A percentile compares a stretch with the other conserved stretches of the same genome.
Evolutionary conservation across 37 sponge, comb jelly and placozoan species (phyloP).

Genomic region (Beroe forskalii): DNA sequence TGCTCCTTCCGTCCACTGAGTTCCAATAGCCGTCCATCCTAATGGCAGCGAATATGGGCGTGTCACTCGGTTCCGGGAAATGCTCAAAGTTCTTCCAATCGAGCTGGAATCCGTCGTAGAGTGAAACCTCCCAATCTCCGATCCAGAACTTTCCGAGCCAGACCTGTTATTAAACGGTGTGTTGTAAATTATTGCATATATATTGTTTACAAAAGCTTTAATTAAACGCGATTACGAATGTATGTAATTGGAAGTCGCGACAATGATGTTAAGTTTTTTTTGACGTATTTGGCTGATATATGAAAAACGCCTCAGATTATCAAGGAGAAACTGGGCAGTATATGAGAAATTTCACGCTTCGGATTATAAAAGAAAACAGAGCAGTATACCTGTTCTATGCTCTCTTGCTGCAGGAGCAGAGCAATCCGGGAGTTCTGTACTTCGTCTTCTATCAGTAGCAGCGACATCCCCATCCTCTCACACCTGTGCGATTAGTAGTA

Average conservation of each 20-base stretch:
- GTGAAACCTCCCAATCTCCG: slow-evolving; percentile 20
- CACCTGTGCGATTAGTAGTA: neutral
- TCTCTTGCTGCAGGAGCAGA: slow-evolving; percentile 9
- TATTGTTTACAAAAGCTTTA: too few relatives aligned
- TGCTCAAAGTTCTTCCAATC: slow-evolving; percentile 39
- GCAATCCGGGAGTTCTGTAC: slow-evolving; percentile 38
- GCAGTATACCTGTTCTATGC: slow-evolving; percentile 48
- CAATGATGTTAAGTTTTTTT: too few relatives aligned
- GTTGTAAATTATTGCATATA: too few relatives aligned
- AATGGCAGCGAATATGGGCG: slow-evolving; percentile 61
- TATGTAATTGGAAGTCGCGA: too few relatives aligned
- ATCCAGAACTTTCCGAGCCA: slow-evolving; percentile 65
- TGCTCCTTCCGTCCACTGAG: slow-evolving; percentile 35
- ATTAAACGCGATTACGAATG: too few relatives aligned
- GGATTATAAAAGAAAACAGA: too few relatives aligned
- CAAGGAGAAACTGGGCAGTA: too few relatives aligned
- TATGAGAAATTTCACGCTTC: too few relatives aligned
- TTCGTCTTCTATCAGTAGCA: slow-evolving; percentile 51
- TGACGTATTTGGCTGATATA: too few relatives aligned
- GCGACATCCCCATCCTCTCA: slow-evolving; percentile 34
- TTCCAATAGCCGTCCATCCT: slow-evolving; percentile 28
- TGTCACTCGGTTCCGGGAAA: neutral
- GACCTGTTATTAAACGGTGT: too few relatives aligned
- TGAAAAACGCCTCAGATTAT: too few relatives aligned
- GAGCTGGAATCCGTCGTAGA: neutral